These are phyloP conservation scores for Dascillus cervinus DNA, from an alignment of 2,888 invertebrate genomes.

Conservation along the genomic window DNA sequence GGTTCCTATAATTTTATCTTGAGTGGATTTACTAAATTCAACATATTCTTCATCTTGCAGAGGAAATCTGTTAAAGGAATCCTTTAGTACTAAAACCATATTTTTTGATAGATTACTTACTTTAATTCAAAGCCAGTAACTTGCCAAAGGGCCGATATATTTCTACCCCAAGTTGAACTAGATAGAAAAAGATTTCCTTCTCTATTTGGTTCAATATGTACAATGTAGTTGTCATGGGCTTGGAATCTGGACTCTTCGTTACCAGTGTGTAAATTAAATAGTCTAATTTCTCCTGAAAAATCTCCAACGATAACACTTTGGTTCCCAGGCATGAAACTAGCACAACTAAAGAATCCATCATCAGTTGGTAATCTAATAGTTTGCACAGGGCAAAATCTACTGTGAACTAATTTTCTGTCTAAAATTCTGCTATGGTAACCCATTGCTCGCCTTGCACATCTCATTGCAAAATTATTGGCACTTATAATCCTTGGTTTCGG, in stretches of 20 bases:
- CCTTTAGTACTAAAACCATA: too few species aligned
- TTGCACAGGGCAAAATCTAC: conserved; percentile 69
- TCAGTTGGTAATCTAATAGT: conserved; percentile 63
- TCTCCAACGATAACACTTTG: conserved; percentile 73
- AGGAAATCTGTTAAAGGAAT: conserved; percentile 49
- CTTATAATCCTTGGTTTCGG: conserved; percentile 60
- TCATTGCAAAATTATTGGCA: conserved; percentile 64
- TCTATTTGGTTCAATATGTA: conserved; percentile 65
- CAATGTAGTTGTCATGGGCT: conserved; percentile 83
- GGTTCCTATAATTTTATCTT: conserved; percentile 86
- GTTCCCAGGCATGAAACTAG: conserved; percentile 39
- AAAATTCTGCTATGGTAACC: conserved; percentile 53
- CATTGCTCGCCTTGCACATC: conserved; percentile 50
- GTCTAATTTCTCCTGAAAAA: conserved; percentile 81
- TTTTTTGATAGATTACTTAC: conserved; percentile 48
- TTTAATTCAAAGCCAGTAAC: conserved; percentile 57
- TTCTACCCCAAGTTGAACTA: conserved; percentile 78
- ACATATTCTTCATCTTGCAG: conserved; percentile 83
- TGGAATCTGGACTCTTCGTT: conserved; percentile 69
- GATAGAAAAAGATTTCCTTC: conserved; percentile 74
- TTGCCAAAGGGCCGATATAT: conserved; percentile 75
- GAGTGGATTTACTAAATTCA: conserved; percentile 80
- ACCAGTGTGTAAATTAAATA: conserved; percentile 78
- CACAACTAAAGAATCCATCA: conserved; percentile 67
- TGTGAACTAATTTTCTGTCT: conserved; percentile 78